These are phyloP conservation scores for Rhyacichthys aspro DNA, from an alignment of 2,797 vertebrate genomes.

Conservation along the genomic window DNA sequence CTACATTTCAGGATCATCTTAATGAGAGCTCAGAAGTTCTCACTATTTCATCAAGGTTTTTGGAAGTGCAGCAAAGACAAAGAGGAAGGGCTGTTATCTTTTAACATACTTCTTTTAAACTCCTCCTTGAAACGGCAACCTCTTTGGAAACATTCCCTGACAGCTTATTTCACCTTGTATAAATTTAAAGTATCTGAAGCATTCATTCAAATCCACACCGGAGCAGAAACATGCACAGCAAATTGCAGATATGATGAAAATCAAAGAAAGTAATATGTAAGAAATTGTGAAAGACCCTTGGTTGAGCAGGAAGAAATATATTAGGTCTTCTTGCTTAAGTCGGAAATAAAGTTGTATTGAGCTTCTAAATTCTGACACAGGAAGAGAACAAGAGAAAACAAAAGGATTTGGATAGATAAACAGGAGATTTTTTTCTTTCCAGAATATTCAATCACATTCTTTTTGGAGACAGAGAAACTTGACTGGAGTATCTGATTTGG, in stretches of 20 bases:
- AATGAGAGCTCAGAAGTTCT: too few species aligned
- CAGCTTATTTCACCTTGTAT: conserved; percentile 35
- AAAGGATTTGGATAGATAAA: conserved; percentile 54
- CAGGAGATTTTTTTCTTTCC: conserved; percentile 31
- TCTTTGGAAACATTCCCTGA: conserved; percentile 46
- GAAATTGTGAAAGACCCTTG: too few species aligned
- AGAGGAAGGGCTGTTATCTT: conserved; percentile 37
- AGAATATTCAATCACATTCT: conserved; percentile 29
- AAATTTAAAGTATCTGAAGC: conserved; percentile 26
- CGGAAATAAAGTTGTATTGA: background rate
- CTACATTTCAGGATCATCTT: background rate
- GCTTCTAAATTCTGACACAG: conserved; percentile 24
- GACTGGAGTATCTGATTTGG: conserved; percentile 16
- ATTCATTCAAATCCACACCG: conserved; percentile 5
- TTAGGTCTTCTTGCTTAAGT: background rate
- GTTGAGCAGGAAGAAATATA: too few species aligned
- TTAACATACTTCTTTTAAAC: conserved; percentile 44
- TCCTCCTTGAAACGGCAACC: conserved; percentile 49
- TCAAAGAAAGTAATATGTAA: too few species aligned
- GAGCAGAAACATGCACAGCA: background rate
- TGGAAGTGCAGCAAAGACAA: background rate
- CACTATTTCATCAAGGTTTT: conserved; percentile 30
- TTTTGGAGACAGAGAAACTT: conserved; percentile 25
- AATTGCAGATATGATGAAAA: too few species aligned
- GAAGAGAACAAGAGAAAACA: conserved; percentile 42